Percentiles rank a stretch among this genome's conserved stretches.
phyloP scores from a whole-genome alignment of 2,113 vertebrate genomes.

The Microtus montanus region DNA sequence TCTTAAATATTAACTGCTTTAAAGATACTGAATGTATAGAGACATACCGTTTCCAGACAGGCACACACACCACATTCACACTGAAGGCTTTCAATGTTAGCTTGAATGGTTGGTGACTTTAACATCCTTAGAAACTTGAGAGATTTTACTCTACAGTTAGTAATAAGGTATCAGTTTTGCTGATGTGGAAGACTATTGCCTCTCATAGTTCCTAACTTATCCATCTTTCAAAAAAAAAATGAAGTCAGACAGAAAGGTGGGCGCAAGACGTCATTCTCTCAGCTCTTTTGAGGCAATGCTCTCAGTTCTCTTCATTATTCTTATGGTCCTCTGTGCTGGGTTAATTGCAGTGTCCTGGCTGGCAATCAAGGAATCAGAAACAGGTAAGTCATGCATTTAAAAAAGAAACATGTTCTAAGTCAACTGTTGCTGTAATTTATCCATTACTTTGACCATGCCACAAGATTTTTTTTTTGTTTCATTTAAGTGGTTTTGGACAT shows the following conservation, averaged over 20 bases:
- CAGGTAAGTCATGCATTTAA: slow-evolving; percentile 73
- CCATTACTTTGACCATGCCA: background rate
- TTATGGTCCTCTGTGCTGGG: slow-evolving; percentile 77
- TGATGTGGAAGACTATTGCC: background rate
- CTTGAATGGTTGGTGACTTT: slow-evolving; percentile 67
- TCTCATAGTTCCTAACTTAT: slow-evolving; percentile 2
- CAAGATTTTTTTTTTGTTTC: background rate
- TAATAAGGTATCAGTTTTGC: background rate
- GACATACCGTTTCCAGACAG: background rate
- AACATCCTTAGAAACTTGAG: slow-evolving; percentile 68
- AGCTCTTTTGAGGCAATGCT: slow-evolving; percentile 80
- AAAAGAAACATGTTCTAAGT: background rate
- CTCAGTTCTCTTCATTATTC: slow-evolving; percentile 68
- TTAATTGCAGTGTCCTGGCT: slow-evolving; percentile 85
- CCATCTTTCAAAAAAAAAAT: slow-evolving; percentile 72
- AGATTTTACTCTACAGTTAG: background rate
- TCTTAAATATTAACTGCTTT: slow-evolving; percentile 62
- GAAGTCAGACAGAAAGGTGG: slow-evolving; percentile 49
- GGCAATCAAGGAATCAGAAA: slow-evolving; percentile 60
- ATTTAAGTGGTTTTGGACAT: background rate
- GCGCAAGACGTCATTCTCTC: slow-evolving; percentile 49
- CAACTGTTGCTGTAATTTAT: background rate
- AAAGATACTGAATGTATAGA: background rate
- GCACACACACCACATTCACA: background rate
- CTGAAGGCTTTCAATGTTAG: background rate